phyloP scores from a whole-genome alignment of 1,140 invertebrate genomes.

The Trachelipus rathkii region DNA sequence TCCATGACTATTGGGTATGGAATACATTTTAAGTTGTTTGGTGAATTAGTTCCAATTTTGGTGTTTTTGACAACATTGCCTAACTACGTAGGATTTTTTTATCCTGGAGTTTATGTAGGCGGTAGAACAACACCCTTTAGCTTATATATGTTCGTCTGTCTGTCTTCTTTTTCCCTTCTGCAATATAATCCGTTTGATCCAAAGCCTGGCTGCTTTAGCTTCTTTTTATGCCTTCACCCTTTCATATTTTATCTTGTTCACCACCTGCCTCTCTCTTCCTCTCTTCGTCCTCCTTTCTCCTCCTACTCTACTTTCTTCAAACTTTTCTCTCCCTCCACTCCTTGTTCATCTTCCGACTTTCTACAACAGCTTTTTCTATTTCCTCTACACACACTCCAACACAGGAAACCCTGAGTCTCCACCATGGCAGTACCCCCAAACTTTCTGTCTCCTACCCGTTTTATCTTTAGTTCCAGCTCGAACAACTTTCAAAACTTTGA shows the following conservation, averaged over 20 bases:
- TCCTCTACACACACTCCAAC: neutral
- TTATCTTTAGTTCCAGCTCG: neutral
- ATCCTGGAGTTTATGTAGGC: too few relatives aligned
- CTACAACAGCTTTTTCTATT: neutral
- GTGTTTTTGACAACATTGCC: too few relatives aligned
- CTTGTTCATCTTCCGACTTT: neutral
- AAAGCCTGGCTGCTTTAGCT: neutral
- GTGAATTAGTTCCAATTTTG: too few relatives aligned
- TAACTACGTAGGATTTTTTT: too few relatives aligned
- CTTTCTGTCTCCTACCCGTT: too few relatives aligned
- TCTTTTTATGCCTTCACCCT: neutral
- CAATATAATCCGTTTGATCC: neutral
- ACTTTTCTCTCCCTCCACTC: neutral
- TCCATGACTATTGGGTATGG: too few relatives aligned
- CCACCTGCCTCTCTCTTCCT: neutral
- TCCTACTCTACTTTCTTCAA: neutral
- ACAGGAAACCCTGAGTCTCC: neutral
- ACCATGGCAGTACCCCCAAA: too few relatives aligned
- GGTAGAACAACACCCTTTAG: too few relatives aligned
- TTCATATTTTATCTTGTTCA: neutral
- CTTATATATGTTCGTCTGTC: neutral
- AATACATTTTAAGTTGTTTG: too few relatives aligned
- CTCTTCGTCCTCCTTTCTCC: neutral
- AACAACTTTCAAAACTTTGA: conserved; percentile 5
- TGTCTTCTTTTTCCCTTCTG: neutral